phyloP scores from a whole-genome alignment of 2,797 vertebrate genomes.

The Chloroceryle inda region DNA sequence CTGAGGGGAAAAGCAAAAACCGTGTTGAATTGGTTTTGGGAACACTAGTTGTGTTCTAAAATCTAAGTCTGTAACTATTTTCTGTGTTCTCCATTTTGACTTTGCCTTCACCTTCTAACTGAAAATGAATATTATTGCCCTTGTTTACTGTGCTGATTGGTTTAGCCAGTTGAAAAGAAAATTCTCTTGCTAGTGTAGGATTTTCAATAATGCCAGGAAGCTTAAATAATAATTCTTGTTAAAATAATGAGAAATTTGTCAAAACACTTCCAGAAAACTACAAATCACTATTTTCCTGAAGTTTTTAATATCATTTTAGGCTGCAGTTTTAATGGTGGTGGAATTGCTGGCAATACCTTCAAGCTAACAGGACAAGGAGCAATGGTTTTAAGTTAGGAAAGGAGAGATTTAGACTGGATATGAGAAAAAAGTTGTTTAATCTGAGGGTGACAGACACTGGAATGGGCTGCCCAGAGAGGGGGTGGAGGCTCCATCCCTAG shows the following conservation, averaged over 20 bases:
- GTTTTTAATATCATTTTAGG: not conserved
- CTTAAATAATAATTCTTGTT: not conserved
- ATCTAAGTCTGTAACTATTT: not conserved
- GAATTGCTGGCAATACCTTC: not conserved
- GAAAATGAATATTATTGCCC: not conserved
- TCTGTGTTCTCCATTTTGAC: not conserved
- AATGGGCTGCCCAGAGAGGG: too few relatives aligned
- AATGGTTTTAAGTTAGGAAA: too few relatives aligned
- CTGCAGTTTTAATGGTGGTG: not conserved
- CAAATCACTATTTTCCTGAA: not conserved
- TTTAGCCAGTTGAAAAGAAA: not conserved
- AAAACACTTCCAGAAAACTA: not conserved
- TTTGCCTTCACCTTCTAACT: not conserved
- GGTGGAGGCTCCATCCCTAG: too few relatives aligned
- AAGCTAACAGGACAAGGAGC: too few relatives aligned
- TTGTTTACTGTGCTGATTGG: not conserved
- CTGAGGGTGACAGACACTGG: too few relatives aligned
- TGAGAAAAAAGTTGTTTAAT: too few relatives aligned
- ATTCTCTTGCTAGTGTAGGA: not conserved
- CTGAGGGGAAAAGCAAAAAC: not conserved
- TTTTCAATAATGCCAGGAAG: not conserved
- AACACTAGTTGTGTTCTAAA: not conserved
- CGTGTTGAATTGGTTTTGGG: not conserved
- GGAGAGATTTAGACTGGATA: too few relatives aligned
- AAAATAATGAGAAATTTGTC: not conserved